Percentiles rank a stretch among this genome's conserved stretches.
Conservation (phyloP, 2,797 vertebrate species). For the Rhinophrynus dorsalis region DNA sequence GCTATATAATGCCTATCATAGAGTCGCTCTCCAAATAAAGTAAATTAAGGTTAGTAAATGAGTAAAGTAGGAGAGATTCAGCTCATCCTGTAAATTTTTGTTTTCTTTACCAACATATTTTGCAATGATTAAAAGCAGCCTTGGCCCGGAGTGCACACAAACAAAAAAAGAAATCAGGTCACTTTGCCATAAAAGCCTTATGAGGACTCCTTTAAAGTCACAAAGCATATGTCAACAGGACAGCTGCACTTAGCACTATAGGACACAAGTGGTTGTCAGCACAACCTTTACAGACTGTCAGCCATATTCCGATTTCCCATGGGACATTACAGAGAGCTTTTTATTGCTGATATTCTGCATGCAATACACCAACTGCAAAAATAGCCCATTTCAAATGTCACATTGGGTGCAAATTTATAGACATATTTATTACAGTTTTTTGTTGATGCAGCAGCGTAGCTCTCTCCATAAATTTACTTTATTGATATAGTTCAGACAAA, state of each 20-base stretch:
- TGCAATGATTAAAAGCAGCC: neutral
- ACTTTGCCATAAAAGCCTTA: neutral
- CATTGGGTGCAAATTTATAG: neutral
- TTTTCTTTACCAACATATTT: neutral
- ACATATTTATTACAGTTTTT: too few species aligned
- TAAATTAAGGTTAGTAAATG: too few species aligned
- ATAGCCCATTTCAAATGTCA: neutral
- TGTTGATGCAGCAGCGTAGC: too few species aligned
- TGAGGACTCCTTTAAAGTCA: neutral
- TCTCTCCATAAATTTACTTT: too few species aligned
- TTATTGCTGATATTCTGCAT: neutral
- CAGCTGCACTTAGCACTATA: constrained; percentile 2
- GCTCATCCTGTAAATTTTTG: neutral
- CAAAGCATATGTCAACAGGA: neutral
- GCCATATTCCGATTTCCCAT: neutral
- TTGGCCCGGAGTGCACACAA: neutral
- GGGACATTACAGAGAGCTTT: neutral
- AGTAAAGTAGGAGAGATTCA: too few species aligned
- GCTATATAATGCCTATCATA: too few species aligned
- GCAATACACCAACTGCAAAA: constrained; percentile 1
- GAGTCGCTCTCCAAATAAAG: too few species aligned
- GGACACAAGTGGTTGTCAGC: constrained; percentile 1
- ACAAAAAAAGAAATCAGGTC: too few species aligned
- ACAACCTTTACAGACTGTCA: neutral
- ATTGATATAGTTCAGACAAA: too few species aligned